Evolutionary conservation across 2,888 invertebrate genomes (phyloP), one percentile per base, ranked within the genome.

Genomic region (Drosophila pseudotalamancana): DNA sequence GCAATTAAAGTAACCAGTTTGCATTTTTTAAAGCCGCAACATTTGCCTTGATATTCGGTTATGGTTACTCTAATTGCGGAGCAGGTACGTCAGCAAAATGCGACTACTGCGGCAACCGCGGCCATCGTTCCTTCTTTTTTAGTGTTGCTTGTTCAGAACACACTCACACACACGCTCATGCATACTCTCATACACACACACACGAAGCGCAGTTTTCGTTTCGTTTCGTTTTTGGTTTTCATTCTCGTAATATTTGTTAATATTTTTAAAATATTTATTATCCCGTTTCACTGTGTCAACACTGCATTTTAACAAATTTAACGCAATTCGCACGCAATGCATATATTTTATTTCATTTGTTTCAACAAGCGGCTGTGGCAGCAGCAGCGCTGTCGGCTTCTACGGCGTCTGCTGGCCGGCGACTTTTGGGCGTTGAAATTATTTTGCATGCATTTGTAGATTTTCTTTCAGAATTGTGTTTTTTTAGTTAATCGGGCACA

Each of bases 1-100:
- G 66, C 69, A 68, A 80, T 69, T 64, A 74, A 74, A 68, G 84
- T 83, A 87, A 87, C 85, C 82, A 81, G 85, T 81, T 81, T 85
- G 84, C 82, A 71, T 65, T 72, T 79, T 72, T 77, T 53, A 81
- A n/a, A 73, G 46, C 65, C 72, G 61, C 59, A 72, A 63, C 65
- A 73, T 76, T 73, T 73, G 72, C 77, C 77, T 71, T 65, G 72
- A 73, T 73, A 76, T 73, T 73, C 66, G 72, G 72, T 64, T 59
- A 77, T 68, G 77, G 82, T 57, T 65, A 84, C 82, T 84, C 79
- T 61, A 72, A 70, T 80, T 81, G 70, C 67, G 72, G 61, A 78
- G 75, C 77, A 78, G 82, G 85, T 87, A 81, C 65, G 77, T 74
- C 72, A 77, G 73, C 73, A 74, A 74, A 72, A 77, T 72, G 72